These are phyloP conservation scores for Mylabris phalerata DNA, from an alignment of 1,140 invertebrate genomes.

Conservation along the genomic window DNA sequence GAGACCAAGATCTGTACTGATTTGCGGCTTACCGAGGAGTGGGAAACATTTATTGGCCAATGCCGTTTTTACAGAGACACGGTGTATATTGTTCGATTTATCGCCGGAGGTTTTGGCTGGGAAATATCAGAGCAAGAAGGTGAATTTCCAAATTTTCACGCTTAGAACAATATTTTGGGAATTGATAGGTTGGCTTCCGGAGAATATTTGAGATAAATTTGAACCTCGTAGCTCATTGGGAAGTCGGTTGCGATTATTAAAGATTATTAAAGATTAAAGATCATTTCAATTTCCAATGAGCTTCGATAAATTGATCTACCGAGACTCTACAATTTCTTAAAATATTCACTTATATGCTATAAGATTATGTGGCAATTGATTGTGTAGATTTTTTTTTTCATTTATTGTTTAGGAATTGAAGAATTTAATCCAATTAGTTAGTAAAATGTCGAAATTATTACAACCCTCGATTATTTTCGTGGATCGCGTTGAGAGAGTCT, in stretches of 20 bases:
- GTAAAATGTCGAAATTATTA: conserved; percentile 53
- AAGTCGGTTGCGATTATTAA: no score
- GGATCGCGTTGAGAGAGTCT: conserved; percentile 74
- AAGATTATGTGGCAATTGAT: no score
- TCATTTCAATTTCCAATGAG: no score
- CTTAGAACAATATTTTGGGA: conserved; percentile 15
- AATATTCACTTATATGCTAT: no score
- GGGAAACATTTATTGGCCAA: conserved; percentile 75
- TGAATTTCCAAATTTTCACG: conserved; percentile 38
- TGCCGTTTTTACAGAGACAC: conserved; percentile 66
- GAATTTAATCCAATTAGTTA: conserved; percentile 42
- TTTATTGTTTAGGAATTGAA: conserved; percentile 20
- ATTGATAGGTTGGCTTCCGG: conserved; percentile 17
- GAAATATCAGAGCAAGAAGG: conserved; percentile 71
- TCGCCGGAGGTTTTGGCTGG: conserved; percentile 67
- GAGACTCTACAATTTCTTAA: no score
- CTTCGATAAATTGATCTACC: no score
- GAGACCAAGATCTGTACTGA: conserved; percentile 65
- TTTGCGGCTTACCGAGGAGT: conserved; percentile 66
- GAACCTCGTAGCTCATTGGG: no score
- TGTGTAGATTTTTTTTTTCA: no score
- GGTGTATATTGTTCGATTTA: conserved; percentile 75
- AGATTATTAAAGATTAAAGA: no score
- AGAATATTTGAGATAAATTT: no score
- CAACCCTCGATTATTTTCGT: conserved; percentile 80